These are phyloP conservation scores for Chaetops frenatus DNA, from an alignment of 2,113 vertebrate genomes.

Conservation along the genomic window DNA sequence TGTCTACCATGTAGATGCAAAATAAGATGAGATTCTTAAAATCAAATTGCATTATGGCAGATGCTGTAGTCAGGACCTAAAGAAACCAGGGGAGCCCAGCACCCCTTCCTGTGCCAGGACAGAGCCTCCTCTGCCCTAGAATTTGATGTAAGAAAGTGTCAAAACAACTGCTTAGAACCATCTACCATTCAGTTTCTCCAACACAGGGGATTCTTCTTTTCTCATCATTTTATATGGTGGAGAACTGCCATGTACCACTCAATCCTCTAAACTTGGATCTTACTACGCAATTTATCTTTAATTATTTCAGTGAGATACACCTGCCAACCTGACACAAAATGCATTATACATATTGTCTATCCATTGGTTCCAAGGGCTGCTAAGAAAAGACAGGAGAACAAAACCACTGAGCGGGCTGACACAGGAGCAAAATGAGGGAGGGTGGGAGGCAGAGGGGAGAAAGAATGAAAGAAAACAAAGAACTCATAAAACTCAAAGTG, in stretches of 20 bases:
- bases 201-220: neutral
- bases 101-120: neutral
- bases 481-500: neutral
- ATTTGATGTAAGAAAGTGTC: neutral
- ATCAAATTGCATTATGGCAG: neutral
- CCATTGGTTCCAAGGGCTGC: neutral
- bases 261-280: neutral
- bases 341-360: neutral
- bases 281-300: neutral
- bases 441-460: neutral
- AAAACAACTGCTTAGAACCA: neutral
- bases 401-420: neutral
- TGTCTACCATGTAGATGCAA: neutral
- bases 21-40: neutral
- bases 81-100: neutral
- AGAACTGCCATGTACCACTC: neutral
- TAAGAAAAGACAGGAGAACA: neutral
- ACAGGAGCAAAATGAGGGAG: fast-evolving
- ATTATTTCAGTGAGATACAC: neutral
- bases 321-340: neutral
- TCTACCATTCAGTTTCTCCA: neutral
- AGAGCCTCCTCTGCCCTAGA: neutral
- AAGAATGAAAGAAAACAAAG: neutral
- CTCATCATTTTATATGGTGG: neutral
- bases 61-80: neutral